A percentile compares a stretch with the other conserved stretches of the same genome.
Evolutionary conservation across 2,797 vertebrate species (phyloP).

Genomic region (Odontamblyopus rebecca): DNA sequence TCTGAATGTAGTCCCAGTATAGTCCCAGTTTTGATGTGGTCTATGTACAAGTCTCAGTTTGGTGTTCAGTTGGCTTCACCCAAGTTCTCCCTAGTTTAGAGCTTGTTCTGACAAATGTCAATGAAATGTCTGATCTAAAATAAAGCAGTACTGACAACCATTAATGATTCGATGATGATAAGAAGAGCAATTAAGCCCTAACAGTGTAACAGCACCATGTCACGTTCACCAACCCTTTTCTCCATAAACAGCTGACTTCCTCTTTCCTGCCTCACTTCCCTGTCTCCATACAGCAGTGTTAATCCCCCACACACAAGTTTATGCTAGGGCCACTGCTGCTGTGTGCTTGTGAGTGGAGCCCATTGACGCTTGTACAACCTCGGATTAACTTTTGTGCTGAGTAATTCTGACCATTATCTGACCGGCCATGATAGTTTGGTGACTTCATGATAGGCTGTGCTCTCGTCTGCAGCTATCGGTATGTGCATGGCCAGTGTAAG

Average conservation of each 20-base stretch:
- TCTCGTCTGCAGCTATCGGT: not conserved
- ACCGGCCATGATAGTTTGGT: conserved; percentile 27
- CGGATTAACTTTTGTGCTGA: conserved; percentile 64
- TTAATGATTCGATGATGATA: not conserved
- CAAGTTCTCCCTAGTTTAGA: not conserved
- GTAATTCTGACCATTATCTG: conserved; percentile 47
- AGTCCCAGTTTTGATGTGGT: too few species aligned
- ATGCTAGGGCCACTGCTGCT: conserved; percentile 24
- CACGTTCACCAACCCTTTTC: conserved; percentile 37
- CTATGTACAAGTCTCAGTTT: not conserved
- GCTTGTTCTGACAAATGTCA: not conserved
- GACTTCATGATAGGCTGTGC: conserved; percentile 30
- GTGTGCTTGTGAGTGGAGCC: conserved; percentile 23
- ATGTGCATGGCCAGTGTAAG: not conserved
- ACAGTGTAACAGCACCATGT: conserved; percentile 8
- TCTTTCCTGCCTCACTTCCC: conserved; percentile 39
- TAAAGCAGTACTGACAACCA: not conserved
- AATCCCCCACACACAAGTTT: conserved; percentile 43
- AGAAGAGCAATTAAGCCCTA: not conserved
- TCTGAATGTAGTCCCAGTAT: not conserved
- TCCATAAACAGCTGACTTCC: conserved; percentile 43
- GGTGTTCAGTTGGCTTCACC: not conserved
- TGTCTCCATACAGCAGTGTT: conserved; percentile 18
- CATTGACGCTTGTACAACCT: conserved; percentile 44
- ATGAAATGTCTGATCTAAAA: not conserved